Base-by-base conservation (phyloP, 2,888 invertebrate species). In the Malthinus flaveolus region DNA sequence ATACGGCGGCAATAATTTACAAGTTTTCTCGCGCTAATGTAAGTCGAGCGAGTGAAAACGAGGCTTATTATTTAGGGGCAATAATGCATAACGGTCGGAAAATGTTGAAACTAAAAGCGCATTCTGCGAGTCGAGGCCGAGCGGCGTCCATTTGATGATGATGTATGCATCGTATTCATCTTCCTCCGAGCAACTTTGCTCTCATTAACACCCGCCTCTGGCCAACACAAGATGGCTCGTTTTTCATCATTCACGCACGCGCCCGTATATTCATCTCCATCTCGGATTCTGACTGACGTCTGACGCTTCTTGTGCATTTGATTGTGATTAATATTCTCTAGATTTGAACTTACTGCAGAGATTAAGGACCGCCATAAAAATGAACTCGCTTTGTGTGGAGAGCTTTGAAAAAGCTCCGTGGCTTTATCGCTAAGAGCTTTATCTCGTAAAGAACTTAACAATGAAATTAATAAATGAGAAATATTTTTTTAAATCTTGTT, bases 291-390 rank as follows among this genome's bases (percentile, higher is more conserved):
- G 70, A 70, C 67, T 70, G 72, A 71, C 68, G 68, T 65, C 68
- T 71, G 71, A 68, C 71, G 63, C 66, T 62, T 64, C 59, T 53
- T 57, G 65, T 63, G 65, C 68, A 66, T 69, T 69, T 74, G 73
- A 73, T 73, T 73, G 74, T 73, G 74, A 74, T 74, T 74, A 74
- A 74, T 74, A 73, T 71, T 71, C 70, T 53, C 66, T 49, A 68
- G 71, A 70, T 71, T 71, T 64, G 68, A 70, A 69, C 69, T 64
- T 67, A 64, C 66, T 60, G 68, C 58, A 62, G 64, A 64, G 70
- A 70, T 71, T 70, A 70, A 68, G 68, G 69, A 66, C 62, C 56
- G 59, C 63, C 60, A 61, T 65, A 67, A 67, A 66, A 68, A 64
- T 63, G 63, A 62, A 56, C 45, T 45, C 42, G 56, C 63, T 62